These are phyloP conservation scores for Dichetophora obliterata DNA, from an alignment of 2,888 invertebrate genomes.

Conservation along the genomic window DNA sequence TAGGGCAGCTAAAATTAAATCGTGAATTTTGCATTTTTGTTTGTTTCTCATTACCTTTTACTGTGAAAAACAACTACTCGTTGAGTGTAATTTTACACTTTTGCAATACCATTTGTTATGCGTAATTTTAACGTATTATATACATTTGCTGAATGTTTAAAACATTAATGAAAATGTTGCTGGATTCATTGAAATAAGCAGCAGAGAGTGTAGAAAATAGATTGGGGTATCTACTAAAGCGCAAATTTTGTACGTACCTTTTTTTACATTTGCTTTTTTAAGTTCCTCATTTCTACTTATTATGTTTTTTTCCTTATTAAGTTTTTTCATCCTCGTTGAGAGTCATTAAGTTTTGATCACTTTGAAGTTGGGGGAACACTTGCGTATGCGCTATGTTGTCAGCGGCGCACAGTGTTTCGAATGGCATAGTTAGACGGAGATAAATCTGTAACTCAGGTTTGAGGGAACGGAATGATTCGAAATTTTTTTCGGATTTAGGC, in stretches of 20 bases:
- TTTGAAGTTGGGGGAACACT: background rate
- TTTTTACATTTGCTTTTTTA: background rate
- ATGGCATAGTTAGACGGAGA: too few relatives aligned
- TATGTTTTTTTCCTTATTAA: too few relatives aligned
- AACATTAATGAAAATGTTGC: background rate
- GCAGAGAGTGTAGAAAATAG: background rate
- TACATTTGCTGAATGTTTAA: background rate
- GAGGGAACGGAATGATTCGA: too few relatives aligned
- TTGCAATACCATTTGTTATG: conserved; percentile 35
- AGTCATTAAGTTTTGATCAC: conserved; percentile 4
- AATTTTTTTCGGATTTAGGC: too few relatives aligned
- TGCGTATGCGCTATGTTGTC: background rate
- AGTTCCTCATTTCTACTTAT: background rate
- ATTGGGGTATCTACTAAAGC: background rate
- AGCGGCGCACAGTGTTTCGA: too few relatives aligned
- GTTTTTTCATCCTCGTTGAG: background rate
- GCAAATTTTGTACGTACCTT: background rate
- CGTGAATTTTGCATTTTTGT: conserved; percentile 43
- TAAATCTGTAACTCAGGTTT: too few relatives aligned
- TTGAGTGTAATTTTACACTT: conserved; percentile 16
- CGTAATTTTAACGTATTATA: background rate
- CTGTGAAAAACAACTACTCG: background rate
- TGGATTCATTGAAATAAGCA: background rate
- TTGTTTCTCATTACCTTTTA: conserved; percentile 5
- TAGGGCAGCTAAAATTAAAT: conserved; percentile 54